Evolutionary conservation across 2,113 vertebrate species (phyloP).

Genomic region (Centropus unirufus): DNA sequence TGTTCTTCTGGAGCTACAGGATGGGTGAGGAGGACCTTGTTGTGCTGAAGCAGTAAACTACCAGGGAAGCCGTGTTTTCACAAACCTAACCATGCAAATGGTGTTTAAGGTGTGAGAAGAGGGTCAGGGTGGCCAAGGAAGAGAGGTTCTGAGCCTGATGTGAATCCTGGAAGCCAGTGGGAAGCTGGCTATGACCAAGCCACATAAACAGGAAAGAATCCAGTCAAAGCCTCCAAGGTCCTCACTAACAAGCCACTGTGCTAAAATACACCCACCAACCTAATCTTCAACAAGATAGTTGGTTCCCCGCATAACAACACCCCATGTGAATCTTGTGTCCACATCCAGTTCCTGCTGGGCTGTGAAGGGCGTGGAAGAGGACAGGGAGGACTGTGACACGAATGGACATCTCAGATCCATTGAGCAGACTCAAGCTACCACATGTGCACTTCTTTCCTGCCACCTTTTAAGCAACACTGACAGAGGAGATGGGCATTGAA

Average conservation of each 20-base stretch:
- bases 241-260: background rate
- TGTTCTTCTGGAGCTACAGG: background rate
- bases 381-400: background rate
- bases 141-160: background rate
- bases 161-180: background rate
- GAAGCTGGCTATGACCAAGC: background rate
- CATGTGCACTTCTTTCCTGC: background rate
- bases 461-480: background rate
- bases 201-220: background rate
- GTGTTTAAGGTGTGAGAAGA: background rate
- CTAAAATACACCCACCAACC: background rate
- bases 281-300: background rate
- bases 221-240: background rate
- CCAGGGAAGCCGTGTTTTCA: background rate
- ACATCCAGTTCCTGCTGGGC: background rate
- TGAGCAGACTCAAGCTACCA: background rate
- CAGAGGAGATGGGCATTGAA: background rate
- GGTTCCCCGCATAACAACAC: constrained; percentile 17
- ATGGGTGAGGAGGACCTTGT: background rate
- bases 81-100: background rate
- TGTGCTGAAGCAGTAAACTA: background rate
- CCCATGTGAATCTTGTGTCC: background rate
- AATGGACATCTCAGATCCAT: background rate
- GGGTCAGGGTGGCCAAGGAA: fast-evolving
- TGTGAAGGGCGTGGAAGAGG: background rate